These are phyloP conservation scores for Catocala fraxini DNA, from an alignment of 2,888 invertebrate genomes.

Conservation along the genomic window DNA sequence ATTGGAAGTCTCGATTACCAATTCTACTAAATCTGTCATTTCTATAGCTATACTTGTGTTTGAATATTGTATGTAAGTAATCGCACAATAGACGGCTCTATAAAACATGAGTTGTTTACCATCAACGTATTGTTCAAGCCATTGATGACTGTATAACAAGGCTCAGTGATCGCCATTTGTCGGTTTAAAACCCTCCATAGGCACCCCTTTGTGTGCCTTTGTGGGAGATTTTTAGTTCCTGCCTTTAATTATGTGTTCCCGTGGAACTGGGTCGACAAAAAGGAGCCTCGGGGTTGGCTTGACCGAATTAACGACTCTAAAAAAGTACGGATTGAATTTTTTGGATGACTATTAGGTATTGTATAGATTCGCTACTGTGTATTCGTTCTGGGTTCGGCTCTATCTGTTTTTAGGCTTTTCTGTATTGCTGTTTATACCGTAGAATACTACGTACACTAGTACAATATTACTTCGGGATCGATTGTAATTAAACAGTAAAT, in stretches of 20 bases:
- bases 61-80: neutral
- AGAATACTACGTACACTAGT: too few species aligned
- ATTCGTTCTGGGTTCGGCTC: too few species aligned
- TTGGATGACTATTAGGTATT: conserved; percentile 20
- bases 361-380: too few species aligned
- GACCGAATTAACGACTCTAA: conserved; percentile 39
- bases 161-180: conserved; percentile 46
- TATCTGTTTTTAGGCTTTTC: too few species aligned
- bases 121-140: conserved; percentile 1
- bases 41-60: too few species aligned
- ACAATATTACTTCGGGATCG: too few species aligned
- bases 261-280: conserved; percentile 55
- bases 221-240: conserved; percentile 63
- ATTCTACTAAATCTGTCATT: too few species aligned
- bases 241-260: conserved; percentile 72
- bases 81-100: neutral
- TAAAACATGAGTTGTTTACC: neutral
- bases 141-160: conserved; percentile 13
- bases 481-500: too few species aligned
- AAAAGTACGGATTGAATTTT: conserved; percentile 47
- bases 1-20: too few species aligned
- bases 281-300: conserved; percentile 32
- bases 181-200: conserved; percentile 45
- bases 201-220: conserved; percentile 55
- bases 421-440: too few species aligned